Evolutionary conservation across 1,140 invertebrate species (phyloP), one percentile per base, ranked within the genome.

Genomic region (Coelopa frigida): DNA sequence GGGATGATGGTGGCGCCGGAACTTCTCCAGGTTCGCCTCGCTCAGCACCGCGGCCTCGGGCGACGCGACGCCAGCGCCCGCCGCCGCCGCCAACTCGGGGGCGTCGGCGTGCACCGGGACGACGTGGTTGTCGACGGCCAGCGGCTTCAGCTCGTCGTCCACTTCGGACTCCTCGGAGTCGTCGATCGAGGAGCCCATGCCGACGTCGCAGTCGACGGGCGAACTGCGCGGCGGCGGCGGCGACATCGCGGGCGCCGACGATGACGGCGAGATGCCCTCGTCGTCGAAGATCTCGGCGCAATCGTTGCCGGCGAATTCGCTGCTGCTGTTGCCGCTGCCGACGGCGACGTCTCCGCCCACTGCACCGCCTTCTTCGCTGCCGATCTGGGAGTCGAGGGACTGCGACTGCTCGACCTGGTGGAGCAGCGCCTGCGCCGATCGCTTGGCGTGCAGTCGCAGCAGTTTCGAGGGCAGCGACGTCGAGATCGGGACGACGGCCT

Each of bases 81-180:
- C 5, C 38, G 23, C 22, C 3, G 45, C 14, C n/a, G 38, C 44
- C 15, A 21, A 12, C 20, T n/a, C 38, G 12, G 21, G 8, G 20
- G 23, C 21, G 32, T 56, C 1, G 52, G 53, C 1, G 55, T 40
- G 1, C 3, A n/a, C 33, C 52, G 58, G 0, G 38, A 65, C 55
- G 0, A 66, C 61, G 38, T 68, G 65, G 53, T 68, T 68, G 44
- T 68, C 65, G 27, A 66, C 57, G 5, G 66, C 63, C 36, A 69
- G 45, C 3, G 66, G 65, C 33, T 68, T 68, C 0, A 68, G 50
- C 17, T 68, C 65, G 38, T 68, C 66, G 18, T 65, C 66, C 26
- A 64, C 66, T 41, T 69, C 66, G 1, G 65, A 65, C 18, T 65
- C 61, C 21, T 66, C 62, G 0, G 62, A 66, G 12, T 63, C 62